These are phyloP conservation scores for Misgurnus mizolepis DNA, from an alignment of 2,113 vertebrate genomes.

Conservation along the genomic window DNA sequence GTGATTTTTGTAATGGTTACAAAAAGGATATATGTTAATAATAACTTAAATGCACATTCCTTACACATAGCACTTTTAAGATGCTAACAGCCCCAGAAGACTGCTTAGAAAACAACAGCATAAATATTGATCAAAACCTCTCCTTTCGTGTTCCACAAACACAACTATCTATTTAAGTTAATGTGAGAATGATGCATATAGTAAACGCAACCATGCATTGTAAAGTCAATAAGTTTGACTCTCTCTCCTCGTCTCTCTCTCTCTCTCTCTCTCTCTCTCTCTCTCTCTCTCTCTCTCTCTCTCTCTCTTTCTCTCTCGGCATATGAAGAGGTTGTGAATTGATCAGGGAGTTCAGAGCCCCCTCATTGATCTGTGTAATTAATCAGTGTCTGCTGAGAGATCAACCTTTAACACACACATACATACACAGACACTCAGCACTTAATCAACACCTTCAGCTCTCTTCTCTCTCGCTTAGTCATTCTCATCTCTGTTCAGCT, in stretches of 20 bases:
- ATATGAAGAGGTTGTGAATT: conserved; percentile 6
- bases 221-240: conserved; percentile 16
- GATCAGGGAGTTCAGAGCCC: conserved; percentile 42
- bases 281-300: neutral
- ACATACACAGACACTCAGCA: conserved; percentile 10
- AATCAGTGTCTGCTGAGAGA: conserved; percentile 43
- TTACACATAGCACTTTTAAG: too few species aligned
- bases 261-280: neutral
- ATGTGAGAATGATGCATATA: conserved; percentile 15
- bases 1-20: too few species aligned
- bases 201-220: neutral
- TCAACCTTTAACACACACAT: conserved; percentile 39
- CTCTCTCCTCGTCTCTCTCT: neutral
- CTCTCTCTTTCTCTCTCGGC: neutral
- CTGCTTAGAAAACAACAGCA: too few species aligned
- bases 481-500: conserved; percentile 30
- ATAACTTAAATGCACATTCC: too few species aligned
- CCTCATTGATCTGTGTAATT: conserved; percentile 43
- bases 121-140: neutral
- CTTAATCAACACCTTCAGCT: conserved; percentile 44
- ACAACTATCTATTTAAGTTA: conserved; percentile 11
- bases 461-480: conserved; percentile 16
- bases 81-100: too few species aligned
- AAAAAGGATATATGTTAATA: too few species aligned
- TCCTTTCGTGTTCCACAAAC: neutral